Percentiles rank a stretch among this genome's conserved stretches.
Evolutionary conservation across 30 jellyfish, hydroid and myxozoan species (phyloP).

Genomic region (Pseudorhiza aurosa): DNA sequence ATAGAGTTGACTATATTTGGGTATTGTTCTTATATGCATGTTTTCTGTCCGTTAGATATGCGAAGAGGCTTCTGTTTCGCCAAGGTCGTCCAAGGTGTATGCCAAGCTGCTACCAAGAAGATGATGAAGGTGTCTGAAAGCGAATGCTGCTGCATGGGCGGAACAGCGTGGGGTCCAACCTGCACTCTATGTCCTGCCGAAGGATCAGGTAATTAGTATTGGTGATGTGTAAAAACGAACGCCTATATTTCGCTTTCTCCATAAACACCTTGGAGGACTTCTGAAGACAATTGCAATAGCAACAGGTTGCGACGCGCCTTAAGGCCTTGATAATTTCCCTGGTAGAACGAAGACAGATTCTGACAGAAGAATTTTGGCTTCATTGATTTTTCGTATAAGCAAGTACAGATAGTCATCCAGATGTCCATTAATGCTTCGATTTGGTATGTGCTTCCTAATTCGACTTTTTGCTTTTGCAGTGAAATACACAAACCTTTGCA

Average conservation of each 20-base stretch:
- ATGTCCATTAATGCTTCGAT: too few species aligned
- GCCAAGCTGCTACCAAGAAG: constrained; percentile 92
- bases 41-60: constrained; percentile 51
- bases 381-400: too few species aligned
- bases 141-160: constrained; percentile 97
- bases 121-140: constrained; percentile 87
- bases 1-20: too few species aligned
- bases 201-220: constrained; percentile 66
- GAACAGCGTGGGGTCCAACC: constrained; percentile 95
- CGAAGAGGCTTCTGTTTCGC: constrained; percentile 96
- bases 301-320: too few species aligned
- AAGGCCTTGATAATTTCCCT: too few species aligned
- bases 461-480: constrained; percentile 6
- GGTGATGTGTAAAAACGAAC: not conserved
- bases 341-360: too few species aligned
- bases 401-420: too few species aligned
- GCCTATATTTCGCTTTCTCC: not conserved
- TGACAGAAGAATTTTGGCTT: too few species aligned
- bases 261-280: too few species aligned
- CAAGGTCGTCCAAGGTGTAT: constrained; percentile 75
- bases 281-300: too few species aligned
- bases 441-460: too few species aligned
- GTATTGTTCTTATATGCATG: not conserved
- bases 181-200: constrained; percentile 81
- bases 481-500: constrained; percentile 19